Percentiles rank a stretch among this genome's conserved stretches.
Evolutionary conservation across 2,888 invertebrate genomes (phyloP).

Genomic region (Pardosa pseudoannulata): DNA sequence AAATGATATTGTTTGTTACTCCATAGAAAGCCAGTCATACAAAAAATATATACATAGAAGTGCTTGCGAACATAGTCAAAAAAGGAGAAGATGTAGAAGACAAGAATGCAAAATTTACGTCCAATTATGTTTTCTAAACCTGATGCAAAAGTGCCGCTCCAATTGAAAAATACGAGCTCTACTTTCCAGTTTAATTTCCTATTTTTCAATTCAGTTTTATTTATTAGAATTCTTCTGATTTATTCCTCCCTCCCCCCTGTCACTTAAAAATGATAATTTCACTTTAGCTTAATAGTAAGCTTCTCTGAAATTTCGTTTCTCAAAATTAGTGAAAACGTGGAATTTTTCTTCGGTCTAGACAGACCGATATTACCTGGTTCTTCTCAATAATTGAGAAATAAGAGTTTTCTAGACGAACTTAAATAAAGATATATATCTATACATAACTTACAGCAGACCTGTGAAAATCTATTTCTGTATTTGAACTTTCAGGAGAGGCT

Average conservation of each 20-base stretch:
- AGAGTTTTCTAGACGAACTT: no score
- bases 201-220: not conserved
- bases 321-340: no score
- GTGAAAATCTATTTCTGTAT: no score
- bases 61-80: slow-evolving; percentile 6
- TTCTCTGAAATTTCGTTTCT: not conserved
- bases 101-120: not conserved
- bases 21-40: not conserved
- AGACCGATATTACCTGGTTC: no score
- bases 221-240: not conserved
- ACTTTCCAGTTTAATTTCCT: not conserved
- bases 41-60: not conserved
- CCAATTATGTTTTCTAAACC: slow-evolving; percentile 1
- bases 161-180: not conserved
- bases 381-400: no score
- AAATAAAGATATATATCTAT: no score
- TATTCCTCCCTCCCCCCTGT: not conserved
- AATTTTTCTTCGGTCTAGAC: no score
- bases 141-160: slow-evolving; percentile 15
- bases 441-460: no score
- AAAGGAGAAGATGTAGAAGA: slow-evolving; percentile 4
- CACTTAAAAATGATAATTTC: not conserved
- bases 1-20: slow-evolving; percentile 11
- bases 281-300: not conserved
- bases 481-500: no score